Evolutionary conservation across 2,113 vertebrate genomes (phyloP).

Genomic region (Thunnus maccoyii): DNA sequence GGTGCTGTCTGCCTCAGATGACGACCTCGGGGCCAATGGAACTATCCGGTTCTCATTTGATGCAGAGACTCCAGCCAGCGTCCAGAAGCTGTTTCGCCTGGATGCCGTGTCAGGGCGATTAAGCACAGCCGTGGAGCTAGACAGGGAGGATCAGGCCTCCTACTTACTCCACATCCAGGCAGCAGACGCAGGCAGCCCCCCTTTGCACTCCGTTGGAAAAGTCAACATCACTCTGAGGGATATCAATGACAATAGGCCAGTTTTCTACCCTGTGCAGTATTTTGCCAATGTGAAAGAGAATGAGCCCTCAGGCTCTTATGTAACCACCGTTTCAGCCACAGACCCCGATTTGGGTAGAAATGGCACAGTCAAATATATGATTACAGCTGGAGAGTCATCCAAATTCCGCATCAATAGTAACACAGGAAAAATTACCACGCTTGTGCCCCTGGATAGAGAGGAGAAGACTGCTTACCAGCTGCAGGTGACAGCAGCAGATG

Average conservation of each 20-base stretch:
- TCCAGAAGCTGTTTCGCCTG: conserved; percentile 88
- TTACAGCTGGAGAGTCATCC: conserved; percentile 91
- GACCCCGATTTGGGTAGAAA: conserved; percentile 94
- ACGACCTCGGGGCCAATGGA: conserved; percentile 95
- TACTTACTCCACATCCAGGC: conserved; percentile 90
- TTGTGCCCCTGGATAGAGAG: conserved; percentile 93
- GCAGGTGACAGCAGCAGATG: conserved; percentile 92
- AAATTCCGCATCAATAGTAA: conserved; percentile 92
- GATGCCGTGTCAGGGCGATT: conserved; percentile 89
- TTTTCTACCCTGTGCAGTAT: conserved; percentile 97
- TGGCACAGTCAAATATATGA: conserved; percentile 92
- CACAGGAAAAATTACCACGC: conserved; percentile 91
- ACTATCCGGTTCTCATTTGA: conserved; percentile 93
- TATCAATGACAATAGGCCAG: conserved; percentile 95
- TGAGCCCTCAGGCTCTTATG: conserved; percentile 91
- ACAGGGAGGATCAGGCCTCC: conserved; percentile 91
- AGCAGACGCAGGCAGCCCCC: conserved; percentile 90
- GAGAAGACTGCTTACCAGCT: conserved; percentile 95
- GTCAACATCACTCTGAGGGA: conserved; percentile 93
- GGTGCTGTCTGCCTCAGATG: conserved; percentile 89
- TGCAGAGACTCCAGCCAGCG: conserved; percentile 82
- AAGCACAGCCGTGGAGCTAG: conserved; percentile 88
- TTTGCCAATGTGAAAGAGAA: conserved; percentile 97
- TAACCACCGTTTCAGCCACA: conserved; percentile 91
- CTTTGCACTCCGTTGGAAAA: conserved; percentile 87